phyloP scores from a whole-genome alignment of 2,888 invertebrate species.

The Phalangium opilio region DNA sequence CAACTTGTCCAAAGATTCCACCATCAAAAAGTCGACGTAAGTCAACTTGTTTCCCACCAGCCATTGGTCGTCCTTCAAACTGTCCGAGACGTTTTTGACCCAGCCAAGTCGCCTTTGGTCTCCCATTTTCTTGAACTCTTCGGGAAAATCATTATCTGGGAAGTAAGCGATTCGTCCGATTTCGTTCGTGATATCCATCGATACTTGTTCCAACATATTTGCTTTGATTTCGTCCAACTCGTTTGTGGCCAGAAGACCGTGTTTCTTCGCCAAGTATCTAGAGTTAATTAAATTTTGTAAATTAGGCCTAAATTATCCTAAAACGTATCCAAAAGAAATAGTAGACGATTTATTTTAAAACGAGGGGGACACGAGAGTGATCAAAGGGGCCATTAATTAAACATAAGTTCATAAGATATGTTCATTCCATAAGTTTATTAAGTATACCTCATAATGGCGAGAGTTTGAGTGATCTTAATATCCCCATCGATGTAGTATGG shows the following conservation, averaged over 20 bases:
- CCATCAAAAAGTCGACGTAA: constrained; percentile 20
- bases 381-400: no score
- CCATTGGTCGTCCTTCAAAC: constrained; percentile 13
- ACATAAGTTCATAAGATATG: no score
- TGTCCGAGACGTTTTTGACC: constrained; percentile 11
- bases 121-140: constrained; percentile 7
- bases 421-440: no score
- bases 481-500: constrained; percentile 32
- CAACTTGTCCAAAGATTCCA: constrained; percentile 18
- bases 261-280: constrained; percentile 17
- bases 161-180: neutral
- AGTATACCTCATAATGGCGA: constrained; percentile 24
- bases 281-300: no score
- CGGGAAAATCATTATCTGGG: constrained; percentile 11
- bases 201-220: constrained; percentile 18
- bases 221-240: constrained; percentile 12
- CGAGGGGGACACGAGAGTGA: no score
- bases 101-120: constrained; percentile 9
- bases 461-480: constrained; percentile 28
- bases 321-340: no score
- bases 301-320: no score
- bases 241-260: constrained; percentile 12
- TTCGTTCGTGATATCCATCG: constrained; percentile 29
- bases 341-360: no score
- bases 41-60: constrained; percentile 16